Evolutionary conservation across 1,140 invertebrate genomes (phyloP).

Genomic region (Thaumatotibia leucotreta): DNA sequence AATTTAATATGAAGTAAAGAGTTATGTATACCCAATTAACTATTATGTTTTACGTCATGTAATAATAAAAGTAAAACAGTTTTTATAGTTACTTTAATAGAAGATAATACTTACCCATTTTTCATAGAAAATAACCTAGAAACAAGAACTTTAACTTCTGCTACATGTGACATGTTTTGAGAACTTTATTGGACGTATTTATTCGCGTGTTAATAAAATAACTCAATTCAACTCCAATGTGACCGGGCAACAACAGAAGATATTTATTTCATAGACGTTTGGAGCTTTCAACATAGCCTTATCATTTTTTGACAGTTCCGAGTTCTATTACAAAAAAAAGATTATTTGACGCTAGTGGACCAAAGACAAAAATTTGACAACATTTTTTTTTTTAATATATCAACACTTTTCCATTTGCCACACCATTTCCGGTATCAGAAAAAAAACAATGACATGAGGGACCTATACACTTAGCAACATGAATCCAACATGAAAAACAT

Average conservation of each 20-base stretch:
- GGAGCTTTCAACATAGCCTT: constrained; percentile 5
- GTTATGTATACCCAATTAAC: background rate
- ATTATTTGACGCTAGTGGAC: background rate
- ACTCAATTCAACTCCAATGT: background rate
- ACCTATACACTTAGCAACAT: background rate
- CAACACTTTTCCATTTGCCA: background rate
- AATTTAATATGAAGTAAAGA: background rate
- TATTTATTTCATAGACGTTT: background rate
- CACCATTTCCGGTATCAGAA: background rate
- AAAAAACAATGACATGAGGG: background rate
- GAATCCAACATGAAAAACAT: no score
- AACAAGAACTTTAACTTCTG: constrained; percentile 63
- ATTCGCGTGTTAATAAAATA: background rate
- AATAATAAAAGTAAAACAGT: background rate
- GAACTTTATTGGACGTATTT: background rate
- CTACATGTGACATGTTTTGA: constrained; percentile 58
- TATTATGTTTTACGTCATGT: background rate
- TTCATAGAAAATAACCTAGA: constrained; percentile 68
- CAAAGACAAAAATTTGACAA: background rate
- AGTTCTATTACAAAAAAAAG: background rate
- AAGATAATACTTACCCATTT: constrained; percentile 52
- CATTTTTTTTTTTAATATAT: background rate
- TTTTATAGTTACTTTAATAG: background rate
- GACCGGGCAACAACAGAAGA: background rate
- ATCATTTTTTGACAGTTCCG: constrained; percentile 8